Base-by-base conservation (phyloP, 2,797 vertebrate species). In the Arnoldichthys spilopterus region DNA sequence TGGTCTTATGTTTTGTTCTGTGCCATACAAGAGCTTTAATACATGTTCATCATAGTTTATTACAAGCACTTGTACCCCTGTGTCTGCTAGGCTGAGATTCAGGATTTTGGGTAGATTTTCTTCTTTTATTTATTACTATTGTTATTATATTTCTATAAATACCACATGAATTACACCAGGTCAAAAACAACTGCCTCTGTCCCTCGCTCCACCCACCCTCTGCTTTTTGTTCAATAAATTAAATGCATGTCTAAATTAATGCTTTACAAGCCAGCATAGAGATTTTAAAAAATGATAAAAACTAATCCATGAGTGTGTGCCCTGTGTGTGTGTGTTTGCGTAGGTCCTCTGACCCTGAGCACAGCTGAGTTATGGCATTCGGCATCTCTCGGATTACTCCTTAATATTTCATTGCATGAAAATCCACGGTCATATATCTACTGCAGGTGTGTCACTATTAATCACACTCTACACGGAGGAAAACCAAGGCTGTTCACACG, bases 371-470 rank as follows among this genome's bases (percentile, higher is more conserved):
- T 93, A 93, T 92, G 91, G 91, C 91, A 91, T 91, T 91, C 90
- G 89, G 87, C 90, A 89, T 90, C 86, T 82, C 87, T 86, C 15
- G 88, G 92, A 93, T 94, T 93, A 92, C 87, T 84, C 89, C 89
- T 90, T 91, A 93, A 93, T 92, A 93, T 93, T 93, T 93, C 91
- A 94, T 94, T 92, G 90, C 91, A 92, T 87, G 89, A 92, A 91
- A 92, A 90, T 89, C 88, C 84, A 84, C 64, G 87, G 90, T 87
- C 85, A 80, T 94, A 89, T 89, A 88, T 89, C 89, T 90, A 85
- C 87, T 80, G 76, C 49, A 87, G 90, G 90, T 92, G 82, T 90
- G 88, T 87, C 87, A 86, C 89, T 89, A 92, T 92, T 92, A 91
- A 92, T 94, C 92, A 91, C 71, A 77, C 63, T 80, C 74, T 76